phyloP scores from a whole-genome alignment of 2,888 invertebrate species.

The Lathronympha strigana region DNA sequence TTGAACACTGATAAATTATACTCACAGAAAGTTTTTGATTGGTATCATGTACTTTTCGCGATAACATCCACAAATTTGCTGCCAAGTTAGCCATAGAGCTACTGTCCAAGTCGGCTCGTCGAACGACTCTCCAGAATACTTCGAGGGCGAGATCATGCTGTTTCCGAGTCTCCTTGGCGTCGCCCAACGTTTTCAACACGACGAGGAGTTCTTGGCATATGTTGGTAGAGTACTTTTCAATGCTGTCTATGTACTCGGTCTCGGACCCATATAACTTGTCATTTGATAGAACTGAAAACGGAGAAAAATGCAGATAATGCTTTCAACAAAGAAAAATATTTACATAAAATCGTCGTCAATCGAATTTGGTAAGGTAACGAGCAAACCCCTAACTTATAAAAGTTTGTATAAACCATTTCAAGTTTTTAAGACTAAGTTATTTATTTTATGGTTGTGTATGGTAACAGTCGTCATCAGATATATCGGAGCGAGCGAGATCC shows the following conservation, averaged over 20 bases:
- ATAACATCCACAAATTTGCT: slow-evolving; percentile 92
- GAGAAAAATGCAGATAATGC: slow-evolving; percentile 2
- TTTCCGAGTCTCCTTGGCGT: slow-evolving; percentile 85
- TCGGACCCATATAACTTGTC: slow-evolving; percentile 96
- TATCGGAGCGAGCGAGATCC: too few relatives aligned
- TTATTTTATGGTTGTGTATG: too few relatives aligned
- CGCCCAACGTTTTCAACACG: slow-evolving; percentile 88
- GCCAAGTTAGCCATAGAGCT: slow-evolving; percentile 87
- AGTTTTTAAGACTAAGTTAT: too few relatives aligned
- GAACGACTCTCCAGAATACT: slow-evolving; percentile 87
- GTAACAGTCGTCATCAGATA: too few relatives aligned
- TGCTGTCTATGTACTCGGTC: slow-evolving; percentile 91
- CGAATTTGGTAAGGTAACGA: too few relatives aligned
- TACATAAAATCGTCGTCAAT: too few relatives aligned
- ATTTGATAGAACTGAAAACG: slow-evolving; percentile 93
- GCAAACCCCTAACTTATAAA: too few relatives aligned
- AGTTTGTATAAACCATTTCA: too few relatives aligned
- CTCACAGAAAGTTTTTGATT: slow-evolving; percentile 68
- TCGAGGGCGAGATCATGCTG: slow-evolving; percentile 91
- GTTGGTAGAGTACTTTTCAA: slow-evolving; percentile 90
- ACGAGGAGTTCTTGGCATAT: slow-evolving; percentile 90
- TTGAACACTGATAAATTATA: slow-evolving; percentile 9
- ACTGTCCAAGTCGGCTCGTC: slow-evolving; percentile 86
- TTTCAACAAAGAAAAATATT: too few relatives aligned
- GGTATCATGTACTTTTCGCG: slow-evolving; percentile 84